A percentile compares a stretch with the other conserved stretches of the same genome.
Conservation (phyloP, 2,797 vertebrate species). For the Cossypha niveicapilla region DNA sequence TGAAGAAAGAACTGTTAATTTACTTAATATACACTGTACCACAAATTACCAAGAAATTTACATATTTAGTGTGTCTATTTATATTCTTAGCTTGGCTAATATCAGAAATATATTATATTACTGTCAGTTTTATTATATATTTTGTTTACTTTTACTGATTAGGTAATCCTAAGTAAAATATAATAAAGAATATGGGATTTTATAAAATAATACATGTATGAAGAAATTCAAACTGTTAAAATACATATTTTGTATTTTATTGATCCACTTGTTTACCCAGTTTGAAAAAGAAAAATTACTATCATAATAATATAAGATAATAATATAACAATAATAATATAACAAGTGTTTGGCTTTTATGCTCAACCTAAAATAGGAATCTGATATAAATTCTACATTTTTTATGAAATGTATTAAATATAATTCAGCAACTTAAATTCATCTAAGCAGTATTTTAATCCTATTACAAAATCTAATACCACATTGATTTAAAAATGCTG, state of each 20-base stretch:
- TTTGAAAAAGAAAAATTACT: background rate
- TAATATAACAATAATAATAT: too few relatives aligned
- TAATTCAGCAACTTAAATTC: background rate
- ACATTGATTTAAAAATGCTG: background rate
- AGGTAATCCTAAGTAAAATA: background rate
- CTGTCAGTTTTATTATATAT: background rate
- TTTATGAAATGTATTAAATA: background rate
- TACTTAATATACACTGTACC: background rate
- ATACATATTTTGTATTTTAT: background rate
- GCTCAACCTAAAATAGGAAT: background rate
- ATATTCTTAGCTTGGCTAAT: background rate
- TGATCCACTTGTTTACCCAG: background rate
- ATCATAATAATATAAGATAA: background rate
- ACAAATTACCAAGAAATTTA: background rate
- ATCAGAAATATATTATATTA: background rate
- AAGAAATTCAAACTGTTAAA: background rate
- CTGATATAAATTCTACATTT: background rate
- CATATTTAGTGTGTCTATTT: background rate
- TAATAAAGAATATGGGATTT: background rate
- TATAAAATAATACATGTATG: background rate
- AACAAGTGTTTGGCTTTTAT: background rate
- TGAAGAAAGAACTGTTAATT: background rate
- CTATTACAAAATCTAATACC: background rate
- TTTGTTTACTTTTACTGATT: background rate
- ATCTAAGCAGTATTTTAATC: slow-evolving; percentile 17